Evolutionary conservation across 2,797 vertebrate genomes (phyloP), one percentile per base, ranked within the genome.

Genomic region (Hydrophis major): DNA sequence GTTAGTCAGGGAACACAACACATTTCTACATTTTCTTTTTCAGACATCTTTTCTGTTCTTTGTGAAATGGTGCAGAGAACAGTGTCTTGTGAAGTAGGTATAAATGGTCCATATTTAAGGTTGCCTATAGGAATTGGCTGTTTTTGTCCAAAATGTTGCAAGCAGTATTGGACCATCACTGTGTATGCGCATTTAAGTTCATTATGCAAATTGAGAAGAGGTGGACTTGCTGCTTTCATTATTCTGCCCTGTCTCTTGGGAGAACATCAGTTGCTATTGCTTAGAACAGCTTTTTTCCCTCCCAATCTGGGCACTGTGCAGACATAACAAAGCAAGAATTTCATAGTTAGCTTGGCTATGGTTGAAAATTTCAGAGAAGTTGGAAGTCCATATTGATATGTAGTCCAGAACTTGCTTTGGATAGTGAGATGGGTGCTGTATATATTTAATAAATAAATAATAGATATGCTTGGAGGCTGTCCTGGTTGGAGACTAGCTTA

Each of bases 1-100:
- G 32, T 32, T 32, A 32, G 32, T 32, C 32, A 1, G 32, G 32
- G 32, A 32, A 32, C 32, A 32, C 32, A 32, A 32, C 32, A 89
- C 94, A 95, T 69, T 95, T 96, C 92, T 92, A 93, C 69, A 93
- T 93, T 95, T 92, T 94, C 92, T 94, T 90, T 90, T 94, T 94
- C 4, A 57, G 91, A 94, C 93, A 96, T 95, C 94, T 95, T 94
- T 94, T 90, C 92, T 94, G 94, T 93, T 89, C 93, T 87, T 95
- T 90, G 92, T 92, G 90, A 90, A 89, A 63, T 94, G 61, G 53
- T 96, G 95, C 94, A 94, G 89, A 94, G 90, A 91, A 94, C 94
- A 95, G 93, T 92, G 91, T 93, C 88, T 91, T 93, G 87, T 87
- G 94, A 94, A 60, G 14, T 61, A 90, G 90, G 92, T 90, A 14